Conservation (phyloP, 2,113 vertebrate species). For the Platichthys flesus region DNA sequence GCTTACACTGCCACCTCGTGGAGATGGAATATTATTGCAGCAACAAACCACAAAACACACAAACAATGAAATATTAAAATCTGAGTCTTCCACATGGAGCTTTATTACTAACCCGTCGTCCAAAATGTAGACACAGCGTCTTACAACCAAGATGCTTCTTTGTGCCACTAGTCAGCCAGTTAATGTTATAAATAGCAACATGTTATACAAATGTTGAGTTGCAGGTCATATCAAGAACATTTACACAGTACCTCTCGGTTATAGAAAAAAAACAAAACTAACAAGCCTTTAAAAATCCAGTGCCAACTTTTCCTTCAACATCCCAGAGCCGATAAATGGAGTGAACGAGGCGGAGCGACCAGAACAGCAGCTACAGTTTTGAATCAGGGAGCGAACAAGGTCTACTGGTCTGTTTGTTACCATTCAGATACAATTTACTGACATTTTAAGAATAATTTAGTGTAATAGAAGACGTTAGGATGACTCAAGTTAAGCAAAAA, state of each 20-base stretch:
- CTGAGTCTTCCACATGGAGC: conserved; percentile 17
- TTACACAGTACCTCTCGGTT: conserved; percentile 37
- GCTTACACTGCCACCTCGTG: conserved; percentile 41
- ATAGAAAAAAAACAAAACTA: conserved; percentile 50
- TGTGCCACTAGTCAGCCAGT: conserved; percentile 18
- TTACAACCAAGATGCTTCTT: conserved; percentile 10
- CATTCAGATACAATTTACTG: neutral
- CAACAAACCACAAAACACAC: neutral
- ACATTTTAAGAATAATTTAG: neutral
- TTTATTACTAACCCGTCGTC: conserved; percentile 53
- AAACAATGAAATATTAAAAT: neutral
- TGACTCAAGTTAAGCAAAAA: neutral
- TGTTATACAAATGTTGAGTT: conserved; percentile 45
- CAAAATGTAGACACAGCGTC: conserved; percentile 1
- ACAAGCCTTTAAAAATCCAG: conserved; percentile 33
- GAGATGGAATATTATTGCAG: conserved; percentile 13
- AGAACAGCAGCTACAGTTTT: neutral
- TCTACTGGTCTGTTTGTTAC: neutral
- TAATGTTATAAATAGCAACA: conserved; percentile 66
- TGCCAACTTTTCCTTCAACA: neutral
- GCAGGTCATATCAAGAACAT: conserved; percentile 55
- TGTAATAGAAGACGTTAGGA: neutral
- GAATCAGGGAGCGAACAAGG: neutral
- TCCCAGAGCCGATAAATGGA: neutral
- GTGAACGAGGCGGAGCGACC: neutral